phyloP scores from a whole-genome alignment of 2,797 vertebrate genomes.

The Cryptoprocta ferox region DNA sequence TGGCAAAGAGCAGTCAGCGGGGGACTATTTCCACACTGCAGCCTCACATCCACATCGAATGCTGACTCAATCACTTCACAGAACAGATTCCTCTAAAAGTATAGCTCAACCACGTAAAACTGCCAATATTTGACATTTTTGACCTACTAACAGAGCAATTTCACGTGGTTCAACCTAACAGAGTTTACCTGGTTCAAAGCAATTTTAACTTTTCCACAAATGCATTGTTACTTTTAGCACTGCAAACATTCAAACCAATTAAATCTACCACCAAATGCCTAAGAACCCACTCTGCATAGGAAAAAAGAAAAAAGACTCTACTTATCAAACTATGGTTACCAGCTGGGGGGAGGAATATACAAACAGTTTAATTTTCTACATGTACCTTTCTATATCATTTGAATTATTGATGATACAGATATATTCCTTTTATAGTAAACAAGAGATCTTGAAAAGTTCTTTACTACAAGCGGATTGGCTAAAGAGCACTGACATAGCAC shows the following conservation, averaged over 20 bases:
- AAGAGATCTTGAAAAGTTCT: background rate
- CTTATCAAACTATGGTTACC: background rate
- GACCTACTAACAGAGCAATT: background rate
- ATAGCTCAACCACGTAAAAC: background rate
- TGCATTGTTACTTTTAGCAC: background rate
- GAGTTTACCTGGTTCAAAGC: background rate
- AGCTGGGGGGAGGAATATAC: background rate
- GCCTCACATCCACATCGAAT: accelerated
- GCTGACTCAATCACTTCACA: background rate
- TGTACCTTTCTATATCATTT: background rate
- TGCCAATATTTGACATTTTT: background rate
- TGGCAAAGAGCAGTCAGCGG: background rate
- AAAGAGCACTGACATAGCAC: background rate
- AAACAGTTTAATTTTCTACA: background rate
- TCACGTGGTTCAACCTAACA: background rate
- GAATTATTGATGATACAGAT: constrained; percentile 24
- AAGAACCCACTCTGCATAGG: background rate
- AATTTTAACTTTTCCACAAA: constrained; percentile 6
- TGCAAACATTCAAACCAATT: constrained; percentile 18
- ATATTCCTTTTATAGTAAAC: constrained; percentile 4
- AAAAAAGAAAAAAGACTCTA: background rate
- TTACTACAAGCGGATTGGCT: background rate
- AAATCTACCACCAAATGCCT: background rate
- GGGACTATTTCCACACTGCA: background rate
- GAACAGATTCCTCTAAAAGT: background rate